These are phyloP conservation scores for Hymenochirus boettgeri DNA, from an alignment of 2,113 vertebrate species.

Conservation along the genomic window DNA sequence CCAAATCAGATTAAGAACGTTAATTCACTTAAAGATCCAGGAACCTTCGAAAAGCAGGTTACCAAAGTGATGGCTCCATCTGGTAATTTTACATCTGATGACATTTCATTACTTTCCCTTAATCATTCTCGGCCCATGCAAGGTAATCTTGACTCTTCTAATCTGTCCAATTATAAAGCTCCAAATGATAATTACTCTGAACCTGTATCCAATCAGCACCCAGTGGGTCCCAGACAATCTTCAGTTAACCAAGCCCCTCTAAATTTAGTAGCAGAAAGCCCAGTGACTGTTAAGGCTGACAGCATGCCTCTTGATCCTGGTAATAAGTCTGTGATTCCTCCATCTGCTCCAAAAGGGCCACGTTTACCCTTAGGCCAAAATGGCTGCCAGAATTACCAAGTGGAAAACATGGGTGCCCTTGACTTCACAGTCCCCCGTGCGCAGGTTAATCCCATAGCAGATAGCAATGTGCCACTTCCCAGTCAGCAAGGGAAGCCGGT, in stretches of 20 bases:
- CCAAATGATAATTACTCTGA: constrained; percentile 53
- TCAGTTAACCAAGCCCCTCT: constrained; percentile 55
- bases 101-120: constrained; percentile 34
- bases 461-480: constrained; percentile 41
- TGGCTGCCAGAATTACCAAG: constrained; percentile 22
- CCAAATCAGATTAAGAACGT: constrained; percentile 58
- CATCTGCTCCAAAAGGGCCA: constrained; percentile 25
- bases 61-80: constrained; percentile 44
- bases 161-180: constrained; percentile 53
- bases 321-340: constrained; percentile 48
- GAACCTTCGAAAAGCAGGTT: constrained; percentile 46
- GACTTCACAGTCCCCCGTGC: constrained; percentile 76
- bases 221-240: constrained; percentile 45
- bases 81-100: constrained; percentile 48
- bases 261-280: constrained; percentile 66
- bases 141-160: constrained; percentile 51
- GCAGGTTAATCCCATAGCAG: constrained; percentile 53
- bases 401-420: constrained; percentile 57
- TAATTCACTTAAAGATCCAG: constrained; percentile 56
- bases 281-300: constrained; percentile 51
- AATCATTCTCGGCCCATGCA: constrained; percentile 47
- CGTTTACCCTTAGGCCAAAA: not conserved
- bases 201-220: constrained; percentile 44
- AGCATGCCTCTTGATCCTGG: constrained; percentile 44
- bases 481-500: constrained; percentile 45